Percentiles rank a stretch among this genome's conserved stretches.
Conservation (phyloP, 2,797 vertebrate genomes). For the Megalops cyprinoides region DNA sequence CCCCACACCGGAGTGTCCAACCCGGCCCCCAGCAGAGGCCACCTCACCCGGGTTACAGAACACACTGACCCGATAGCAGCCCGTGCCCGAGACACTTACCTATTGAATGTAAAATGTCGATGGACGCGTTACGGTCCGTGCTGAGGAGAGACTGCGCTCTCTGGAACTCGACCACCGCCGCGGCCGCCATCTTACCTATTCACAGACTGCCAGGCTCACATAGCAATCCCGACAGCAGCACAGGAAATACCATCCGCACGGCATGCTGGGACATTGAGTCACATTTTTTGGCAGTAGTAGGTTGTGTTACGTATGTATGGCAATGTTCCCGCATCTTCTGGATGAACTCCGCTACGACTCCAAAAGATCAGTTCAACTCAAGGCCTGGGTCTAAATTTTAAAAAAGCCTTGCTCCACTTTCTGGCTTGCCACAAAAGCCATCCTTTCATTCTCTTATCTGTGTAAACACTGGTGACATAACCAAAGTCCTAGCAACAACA, state of each 20-base stretch:
- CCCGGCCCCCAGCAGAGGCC: no score
- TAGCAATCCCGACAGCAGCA: constrained; percentile 38
- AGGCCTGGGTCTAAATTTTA: no score
- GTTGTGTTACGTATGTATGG: no score
- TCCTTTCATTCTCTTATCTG: no score
- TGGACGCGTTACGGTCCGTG: constrained; percentile 93
- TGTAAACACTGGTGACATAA: no score
- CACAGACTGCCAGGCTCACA: constrained; percentile 77
- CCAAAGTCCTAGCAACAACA: no score
- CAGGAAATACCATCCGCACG: neutral
- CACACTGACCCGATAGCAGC: neutral
- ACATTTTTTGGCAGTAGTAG: no score
- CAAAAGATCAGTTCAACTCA: no score
- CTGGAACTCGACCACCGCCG: constrained; percentile 96
- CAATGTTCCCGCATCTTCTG: no score
- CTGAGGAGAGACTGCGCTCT: constrained; percentile 94
- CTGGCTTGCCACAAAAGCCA: no score
- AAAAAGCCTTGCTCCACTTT: no score
- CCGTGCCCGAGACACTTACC: neutral
- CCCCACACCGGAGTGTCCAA: neutral
- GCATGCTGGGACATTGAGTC: constrained; percentile 39
- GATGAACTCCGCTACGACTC: no score
- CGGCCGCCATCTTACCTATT: constrained; percentile 95
- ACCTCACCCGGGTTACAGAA: neutral
- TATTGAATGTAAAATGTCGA: constrained; percentile 95